Base-by-base conservation (phyloP, 1,140 invertebrate genomes). In the Trichonephila inaurata region DNA sequence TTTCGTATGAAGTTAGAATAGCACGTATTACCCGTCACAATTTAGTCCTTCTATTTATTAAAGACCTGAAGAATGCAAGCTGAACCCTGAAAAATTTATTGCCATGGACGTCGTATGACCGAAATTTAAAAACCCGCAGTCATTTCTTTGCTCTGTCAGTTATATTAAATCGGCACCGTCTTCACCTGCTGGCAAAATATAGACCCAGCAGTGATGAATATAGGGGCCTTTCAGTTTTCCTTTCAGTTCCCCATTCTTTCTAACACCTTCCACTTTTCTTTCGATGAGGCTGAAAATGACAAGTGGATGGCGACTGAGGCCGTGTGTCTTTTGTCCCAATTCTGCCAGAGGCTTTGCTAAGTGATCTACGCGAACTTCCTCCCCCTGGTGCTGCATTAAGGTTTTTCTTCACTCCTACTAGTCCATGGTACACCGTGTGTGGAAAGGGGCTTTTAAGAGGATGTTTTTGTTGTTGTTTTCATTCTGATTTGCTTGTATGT, bases 251-350 rank as follows among this genome's bases (percentile, higher is more conserved):
- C 69, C 61, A 89, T 89, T 89, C 62, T 87, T 64, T 81, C 89
- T 61, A 33, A 91, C 81, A 83, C 92, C 69, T 93, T 88, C 85
- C 85, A 72, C 85, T 88, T 89, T 89, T 93, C 60, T 88, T 77
- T 82, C 21, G 58, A n/a, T 51, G 51, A 40, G 44, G 85, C 85
- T 93, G 92, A 88, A 89, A 93, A 93, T 93, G 92, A 93, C 92
- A 93, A 88, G 85, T 93, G 85, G 92, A 89, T 81, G 86, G 85
- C 61, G 40, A 62, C 28, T 44, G 58, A 82, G n/a, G 40, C 82
- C 90, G 66, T 64, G 83, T 92, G 83, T 86, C 69, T 87, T 87
- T 92, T 92, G 85, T 93, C 92, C 92, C 83, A 77, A 77, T 93
- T 93, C 92, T 89, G 92, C 92, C 85, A 77, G 86, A 64, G 72